Evolutionary conservation across 2,888 invertebrate genomes (phyloP), one percentile per base, ranked within the genome.

Genomic region (Lysandra bellargus): DNA sequence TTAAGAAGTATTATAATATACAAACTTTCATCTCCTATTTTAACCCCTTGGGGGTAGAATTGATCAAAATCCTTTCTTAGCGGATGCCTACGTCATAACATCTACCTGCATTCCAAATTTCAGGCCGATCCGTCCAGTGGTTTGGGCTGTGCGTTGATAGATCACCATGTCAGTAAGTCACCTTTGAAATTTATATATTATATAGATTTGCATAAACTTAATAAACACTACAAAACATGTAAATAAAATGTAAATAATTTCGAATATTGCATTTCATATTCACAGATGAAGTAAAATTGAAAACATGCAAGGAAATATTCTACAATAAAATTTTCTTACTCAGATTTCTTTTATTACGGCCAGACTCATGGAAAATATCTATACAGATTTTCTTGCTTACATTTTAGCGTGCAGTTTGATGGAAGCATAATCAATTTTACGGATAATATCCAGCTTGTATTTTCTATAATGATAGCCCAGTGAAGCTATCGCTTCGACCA

Each of bases 331-430:
- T 69, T 69, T 69, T 69, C 69, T 69, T 69, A 4, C 69, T 33
- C 33, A 37, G 33, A 69, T 69, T 69, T 69, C 69, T 69, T 69
- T 69, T 69, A 69, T 69, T 64, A 64, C 64, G 12, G 30, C 64
- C 30, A 12, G 64, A 30, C 30, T 64, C 12, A 30, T 64, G 30
- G 30, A 64, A 30, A 64, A 64, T 64, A 64, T 64, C 9, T 64
- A 30, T 64, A 64, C 64, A 64, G 23, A 30, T 12, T 64, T 30
- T 64, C 61, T 61, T 61, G 30, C 64, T 64, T 69, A 69, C 69
- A 69, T 69, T 14, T 69, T 69, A 14, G 69, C 37, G 33, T 69
- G 30, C 30, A 37, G 37, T 69, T 69, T 69, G 33, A 69, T 69
- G 33, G 33, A 33, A 69, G 33, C 69, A 14, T 9, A 69, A 69